Conservation (phyloP, 2,113 vertebrate genomes). For the Fukomys damarensis region DNA sequence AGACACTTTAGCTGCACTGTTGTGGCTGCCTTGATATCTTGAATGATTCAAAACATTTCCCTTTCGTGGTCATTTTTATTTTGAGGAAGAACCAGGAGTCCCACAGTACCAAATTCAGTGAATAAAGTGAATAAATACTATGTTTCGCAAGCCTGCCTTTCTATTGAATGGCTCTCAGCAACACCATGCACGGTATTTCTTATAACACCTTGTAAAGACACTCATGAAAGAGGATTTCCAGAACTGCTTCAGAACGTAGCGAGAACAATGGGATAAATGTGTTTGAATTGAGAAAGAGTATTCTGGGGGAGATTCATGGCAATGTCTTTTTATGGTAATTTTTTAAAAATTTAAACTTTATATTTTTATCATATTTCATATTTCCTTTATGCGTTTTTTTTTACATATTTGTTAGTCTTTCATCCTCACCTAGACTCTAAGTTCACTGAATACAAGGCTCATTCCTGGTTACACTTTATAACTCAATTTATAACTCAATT, state of each 20-base stretch:
- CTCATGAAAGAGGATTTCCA: not conserved
- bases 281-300: not conserved
- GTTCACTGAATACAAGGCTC: not conserved
- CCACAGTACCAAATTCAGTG: not conserved
- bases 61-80: not conserved
- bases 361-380: not conserved
- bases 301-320: not conserved
- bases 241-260: not conserved
- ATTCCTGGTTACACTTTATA: not conserved
- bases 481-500: not conserved
- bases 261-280: not conserved
- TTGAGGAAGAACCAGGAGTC: not conserved
- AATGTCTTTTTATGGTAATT: not conserved
- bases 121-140: not conserved
- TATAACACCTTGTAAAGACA: not conserved
- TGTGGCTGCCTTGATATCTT: not conserved
- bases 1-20: not conserved
- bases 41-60: not conserved
- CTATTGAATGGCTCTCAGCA: not conserved
- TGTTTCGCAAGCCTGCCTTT: not conserved
- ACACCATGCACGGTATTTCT: not conserved
- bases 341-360: not conserved
- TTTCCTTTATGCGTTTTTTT: not conserved
- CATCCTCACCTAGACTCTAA: not conserved
- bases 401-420: not conserved